Evolutionary conservation across 2,797 vertebrate genomes (phyloP), one percentile per base, ranked within the genome.

Genomic region (Acanthornis magna): DNA sequence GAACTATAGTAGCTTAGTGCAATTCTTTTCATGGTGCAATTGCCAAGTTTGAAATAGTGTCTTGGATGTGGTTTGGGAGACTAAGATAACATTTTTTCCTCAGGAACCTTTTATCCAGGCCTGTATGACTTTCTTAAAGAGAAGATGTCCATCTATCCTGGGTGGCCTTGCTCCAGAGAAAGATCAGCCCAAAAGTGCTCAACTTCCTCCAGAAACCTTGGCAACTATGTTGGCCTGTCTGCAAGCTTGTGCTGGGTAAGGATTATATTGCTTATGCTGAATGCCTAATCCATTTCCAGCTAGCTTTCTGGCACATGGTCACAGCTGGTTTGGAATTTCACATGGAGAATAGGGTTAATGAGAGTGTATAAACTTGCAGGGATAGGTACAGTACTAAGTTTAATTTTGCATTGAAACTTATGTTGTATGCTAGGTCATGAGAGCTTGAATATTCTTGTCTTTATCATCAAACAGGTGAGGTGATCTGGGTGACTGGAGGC

Each of bases 41-140:
- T 95, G 95, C 95, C 76, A 92, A 91, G 90, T 95, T 95, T 92
- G 95, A 93, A 92, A 79, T 72, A 23, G 38, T 27, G 86, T 23
- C 45, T 71, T 53, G 42, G 68, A 30, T 79, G 78, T 62, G 7
- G 57, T 89, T 85, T 80, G 78, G 57, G 91, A 93, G 30, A 81
- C 51, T 83, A 62, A 96, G 40, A 71, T 53, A 73, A 48, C 16
- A 0, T 63, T 80, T 88, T 89, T 96, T 53, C 96, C 42, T 85
- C 80, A 99, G 99, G 99, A 99, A 97, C 99, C 99, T 85, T 99
- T 99, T 95, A 99, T 99, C 97, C 99, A 99, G 97, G 99, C 99
- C 5, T 99, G 99, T 88, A 99, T 99, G 97, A 99, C 99, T 72
- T 99, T 99, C 97, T 98, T 99, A 95, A 99, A 99, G 97, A 98